These are phyloP conservation scores for Zaprionus camerounensis DNA, from an alignment of 1,140 invertebrate species.

Conservation along the genomic window DNA sequence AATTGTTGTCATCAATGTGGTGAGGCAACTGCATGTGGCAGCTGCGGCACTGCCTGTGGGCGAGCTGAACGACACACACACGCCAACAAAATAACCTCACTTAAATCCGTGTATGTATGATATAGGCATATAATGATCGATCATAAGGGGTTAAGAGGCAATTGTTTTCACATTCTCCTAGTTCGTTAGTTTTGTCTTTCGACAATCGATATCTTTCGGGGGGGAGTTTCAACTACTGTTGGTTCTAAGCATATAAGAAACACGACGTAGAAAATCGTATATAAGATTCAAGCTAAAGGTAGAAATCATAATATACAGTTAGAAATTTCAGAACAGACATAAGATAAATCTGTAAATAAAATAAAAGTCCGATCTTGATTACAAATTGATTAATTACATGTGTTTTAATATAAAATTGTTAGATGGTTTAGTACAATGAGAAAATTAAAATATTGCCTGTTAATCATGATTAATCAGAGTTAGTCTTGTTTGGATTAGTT, in stretches of 20 bases:
- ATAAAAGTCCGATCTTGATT: neutral
- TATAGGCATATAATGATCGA: no score
- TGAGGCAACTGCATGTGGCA: conserved; percentile 12
- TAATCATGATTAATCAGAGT: neutral
- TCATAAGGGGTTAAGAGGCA: no score
- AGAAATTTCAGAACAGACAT: no score
- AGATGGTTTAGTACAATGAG: neutral
- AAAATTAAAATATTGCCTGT: neutral
- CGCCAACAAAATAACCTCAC: neutral
- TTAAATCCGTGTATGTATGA: neutral
- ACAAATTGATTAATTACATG: neutral
- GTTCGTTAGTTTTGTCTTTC: no score
- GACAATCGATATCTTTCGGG: no score
- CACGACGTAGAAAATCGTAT: no score
- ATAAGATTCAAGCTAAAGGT: no score
- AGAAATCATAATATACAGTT: no score
- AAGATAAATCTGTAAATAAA: no score
- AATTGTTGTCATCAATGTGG: conserved; percentile 1
- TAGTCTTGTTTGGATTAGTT: neutral
- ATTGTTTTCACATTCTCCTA: no score
- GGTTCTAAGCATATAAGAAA: no score
- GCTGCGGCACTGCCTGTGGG: neutral
- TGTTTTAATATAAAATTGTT: neutral
- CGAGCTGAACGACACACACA: neutral
- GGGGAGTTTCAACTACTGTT: no score